Percentiles rank a stretch among this genome's conserved stretches.
Evolutionary conservation across 2,113 vertebrate species (phyloP).

Genomic region (Smithornis capensis): DNA sequence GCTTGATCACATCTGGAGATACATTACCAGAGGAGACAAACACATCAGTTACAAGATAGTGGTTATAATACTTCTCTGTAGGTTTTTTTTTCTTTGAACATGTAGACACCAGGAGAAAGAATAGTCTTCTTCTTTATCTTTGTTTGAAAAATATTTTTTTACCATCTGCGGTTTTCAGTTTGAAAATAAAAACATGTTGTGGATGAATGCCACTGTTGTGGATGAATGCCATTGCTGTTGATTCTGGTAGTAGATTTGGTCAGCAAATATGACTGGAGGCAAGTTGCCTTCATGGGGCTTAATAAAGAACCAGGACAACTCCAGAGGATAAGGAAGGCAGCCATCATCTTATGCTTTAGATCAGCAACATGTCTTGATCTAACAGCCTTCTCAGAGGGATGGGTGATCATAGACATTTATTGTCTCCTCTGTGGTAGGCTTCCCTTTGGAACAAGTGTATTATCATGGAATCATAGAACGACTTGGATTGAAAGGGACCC

Average conservation of each 20-base stretch:
- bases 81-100: not conserved
- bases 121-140: not conserved
- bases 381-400: not conserved
- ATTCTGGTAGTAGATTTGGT: not conserved
- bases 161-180: not conserved
- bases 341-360: rapidly evolving
- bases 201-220: not conserved
- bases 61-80: not conserved
- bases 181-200: not conserved
- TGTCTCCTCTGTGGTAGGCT: not conserved
- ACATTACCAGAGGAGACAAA: not conserved
- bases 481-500: not conserved
- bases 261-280: not conserved
- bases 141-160: not conserved
- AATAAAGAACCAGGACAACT: not conserved
- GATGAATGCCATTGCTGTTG: not conserved
- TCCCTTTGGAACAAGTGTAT: not conserved
- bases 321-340: rapidly evolving
- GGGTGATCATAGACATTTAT: not conserved
- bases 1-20: not conserved
- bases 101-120: not conserved
- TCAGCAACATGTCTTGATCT: not conserved
- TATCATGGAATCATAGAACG: too few relatives aligned
- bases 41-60: not conserved
- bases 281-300: rapidly evolving